These are phyloP conservation scores for Mystacornis crossleyi DNA, from an alignment of 2,113 vertebrate species.

Conservation along the genomic window DNA sequence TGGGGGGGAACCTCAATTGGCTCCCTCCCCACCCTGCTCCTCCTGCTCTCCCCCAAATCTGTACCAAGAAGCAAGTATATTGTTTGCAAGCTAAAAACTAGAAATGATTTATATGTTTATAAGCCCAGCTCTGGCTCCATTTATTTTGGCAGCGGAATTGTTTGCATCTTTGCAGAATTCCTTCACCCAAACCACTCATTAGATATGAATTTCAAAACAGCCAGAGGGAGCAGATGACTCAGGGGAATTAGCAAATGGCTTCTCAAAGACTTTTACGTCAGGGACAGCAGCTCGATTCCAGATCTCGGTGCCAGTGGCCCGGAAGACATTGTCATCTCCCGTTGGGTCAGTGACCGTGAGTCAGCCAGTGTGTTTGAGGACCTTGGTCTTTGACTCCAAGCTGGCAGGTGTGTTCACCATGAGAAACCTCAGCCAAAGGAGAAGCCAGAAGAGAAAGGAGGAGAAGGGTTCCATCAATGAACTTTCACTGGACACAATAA, in stretches of 20 bases:
- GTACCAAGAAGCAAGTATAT: slow-evolving; percentile 7
- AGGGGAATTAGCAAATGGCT: slow-evolving; percentile 55
- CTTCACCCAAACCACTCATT: slow-evolving; percentile 62
- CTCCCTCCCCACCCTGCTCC: background rate
- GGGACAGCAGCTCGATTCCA: background rate
- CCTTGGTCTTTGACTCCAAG: background rate
- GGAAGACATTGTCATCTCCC: background rate
- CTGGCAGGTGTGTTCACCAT: slow-evolving; percentile 12
- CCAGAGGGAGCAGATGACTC: slow-evolving; percentile 42
- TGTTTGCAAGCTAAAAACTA: slow-evolving; percentile 60
- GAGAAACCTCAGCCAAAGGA: background rate
- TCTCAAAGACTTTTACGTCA: slow-evolving; percentile 51
- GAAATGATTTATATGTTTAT: slow-evolving; percentile 67
- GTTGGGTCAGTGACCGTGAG: background rate
- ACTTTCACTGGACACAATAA: rapidly evolving
- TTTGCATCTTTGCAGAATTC: slow-evolving; percentile 66
- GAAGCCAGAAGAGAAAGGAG: background rate
- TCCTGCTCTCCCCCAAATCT: background rate
- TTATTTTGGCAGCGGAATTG: slow-evolving; percentile 64
- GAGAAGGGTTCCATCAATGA: background rate
- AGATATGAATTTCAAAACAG: slow-evolving; percentile 68
- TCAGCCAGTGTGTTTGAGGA: background rate
- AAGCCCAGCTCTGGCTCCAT: slow-evolving; percentile 41
- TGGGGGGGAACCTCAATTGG: background rate
- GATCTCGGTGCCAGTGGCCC: background rate